Evolutionary conservation across 2,888 invertebrate genomes (phyloP), one percentile per base, ranked within the genome.

Genomic region (Orthosia incerta): DNA sequence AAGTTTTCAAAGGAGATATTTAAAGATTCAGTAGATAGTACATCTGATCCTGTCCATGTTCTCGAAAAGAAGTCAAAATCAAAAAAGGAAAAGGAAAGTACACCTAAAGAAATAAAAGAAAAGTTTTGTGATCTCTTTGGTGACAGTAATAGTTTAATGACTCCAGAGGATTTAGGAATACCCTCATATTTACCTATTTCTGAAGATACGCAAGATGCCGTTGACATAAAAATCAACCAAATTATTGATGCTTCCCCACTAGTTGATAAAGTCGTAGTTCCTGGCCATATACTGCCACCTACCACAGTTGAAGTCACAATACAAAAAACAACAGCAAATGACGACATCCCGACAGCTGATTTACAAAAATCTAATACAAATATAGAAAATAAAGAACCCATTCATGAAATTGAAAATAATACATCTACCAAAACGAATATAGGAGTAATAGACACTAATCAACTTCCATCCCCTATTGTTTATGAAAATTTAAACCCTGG

Each of bases 121-220:
- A 95, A 93, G 84, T 94, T 95, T 76, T 88, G 84, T 72, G 95
- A 95, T 73, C 86, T 95, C 9, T 96, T 95, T 88, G 96, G 95
- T 53, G 96, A 96, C 53, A 94, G 93, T 82, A 93, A 87, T 74
- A 96, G 96, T 90, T 88, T 96, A 77, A 94, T 96, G 85, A 94
- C 93, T 48, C 95, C 95, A 13, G 95, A 95, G 83, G 96, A 96
- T 86, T 90, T 96, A 81, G 94, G 94, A 64, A 84, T 95, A 77
- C 77, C 83, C 50, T 23, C 78, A 78, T 94, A 91, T 86, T 79
- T 86, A 18, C 90, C 92, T 0, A 86, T 93, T 20, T 92, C 91
- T 87, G 95, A 95, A 83, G 93, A 95, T 57, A 93, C 94, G 3
- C 92, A 93, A 85, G 93, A 95, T 83, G 93, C 93, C 5, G 87